These are phyloP conservation scores for Tuberolachnus salignus DNA, from an alignment of 2,888 invertebrate genomes.

Conservation along the genomic window DNA sequence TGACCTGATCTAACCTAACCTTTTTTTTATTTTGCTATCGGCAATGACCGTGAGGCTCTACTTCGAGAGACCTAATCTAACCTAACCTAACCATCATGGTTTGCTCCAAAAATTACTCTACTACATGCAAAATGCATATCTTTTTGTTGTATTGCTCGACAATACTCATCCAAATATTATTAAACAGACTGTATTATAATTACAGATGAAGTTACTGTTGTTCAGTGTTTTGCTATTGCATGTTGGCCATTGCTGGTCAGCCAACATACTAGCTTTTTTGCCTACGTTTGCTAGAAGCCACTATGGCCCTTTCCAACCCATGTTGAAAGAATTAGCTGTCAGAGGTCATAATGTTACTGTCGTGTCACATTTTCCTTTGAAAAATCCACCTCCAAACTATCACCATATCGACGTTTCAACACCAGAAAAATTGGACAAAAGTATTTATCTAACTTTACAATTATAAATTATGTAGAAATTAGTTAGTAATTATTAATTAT, in stretches of 20 bases:
- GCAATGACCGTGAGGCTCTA: too few species aligned
- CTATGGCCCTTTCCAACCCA: slow-evolving; percentile 18
- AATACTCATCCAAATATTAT: neutral
- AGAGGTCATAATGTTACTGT: slow-evolving; percentile 46
- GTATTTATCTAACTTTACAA: neutral
- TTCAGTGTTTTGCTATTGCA: neutral
- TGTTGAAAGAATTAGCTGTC: slow-evolving; percentile 33
- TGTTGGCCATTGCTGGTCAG: slow-evolving; percentile 8
- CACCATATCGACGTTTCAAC: slow-evolving; percentile 45
- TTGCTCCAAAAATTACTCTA: too few species aligned
- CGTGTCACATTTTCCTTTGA: slow-evolving; percentile 27
- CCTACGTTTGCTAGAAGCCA: slow-evolving; percentile 36
- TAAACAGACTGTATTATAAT: neutral
- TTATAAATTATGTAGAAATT: too few species aligned
- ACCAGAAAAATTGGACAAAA: neutral
- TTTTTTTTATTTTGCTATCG: too few species aligned
- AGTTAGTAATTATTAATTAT: too few species aligned
- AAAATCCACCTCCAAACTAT: slow-evolving; percentile 40
- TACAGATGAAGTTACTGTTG: slow-evolving; percentile 19
- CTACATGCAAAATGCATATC: too few species aligned
- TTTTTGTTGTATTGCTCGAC: neutral
- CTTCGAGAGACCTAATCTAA: too few species aligned
- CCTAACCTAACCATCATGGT: too few species aligned
- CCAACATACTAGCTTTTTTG: slow-evolving; percentile 46
- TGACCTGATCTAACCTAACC: too few species aligned